Base-by-base conservation (phyloP, 2,113 vertebrate genomes). In the Oriolus oriolus region DNA sequence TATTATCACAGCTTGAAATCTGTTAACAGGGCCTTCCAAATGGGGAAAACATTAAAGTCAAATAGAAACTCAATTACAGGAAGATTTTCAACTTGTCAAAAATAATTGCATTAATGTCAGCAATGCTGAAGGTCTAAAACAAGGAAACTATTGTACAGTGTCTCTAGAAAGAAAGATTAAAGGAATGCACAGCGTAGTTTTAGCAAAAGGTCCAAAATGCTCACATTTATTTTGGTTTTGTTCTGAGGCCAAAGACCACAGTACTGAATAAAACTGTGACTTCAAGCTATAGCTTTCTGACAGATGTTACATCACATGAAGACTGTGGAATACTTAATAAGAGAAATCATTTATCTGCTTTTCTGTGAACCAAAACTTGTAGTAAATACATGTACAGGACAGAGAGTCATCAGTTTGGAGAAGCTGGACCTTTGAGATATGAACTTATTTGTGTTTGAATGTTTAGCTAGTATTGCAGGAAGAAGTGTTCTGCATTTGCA, bases 11-110 rank as follows among this genome's bases (percentile, higher is more conserved):
- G 96, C 93, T 97, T 97, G 95, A 97, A 97, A 98, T 97, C 97
- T 97, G 96, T 97, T 97, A 98, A 95, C 93, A 96, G 91, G 90
- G 78, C 95, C 92, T 97, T 97, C 96, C 92, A 97, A 97, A 96
- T 49, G 84, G 93, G 78, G 85, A 65, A 97, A 96, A 94, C 94
- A 97, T 97, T 97, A 97, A 98, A 97, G 96, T 96, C 87, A 90
- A 98, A 96, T 95, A 97, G 96, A 98, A 98, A 98, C 96, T 97
- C 97, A 98, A 98, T 98, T 98, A 97, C 83, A 95, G 95, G 97
- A 97, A 97, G 97, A 98, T 97, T 98, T 98, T 98, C 96, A 96
- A 97, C 96, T 97, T 97, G 97, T 97, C 97, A 98, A 96, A 98
- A 98, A 97, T 97, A 97, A 97, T 98, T 97, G 93, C 94, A 96